Evolutionary conservation across 2,113 vertebrate species (phyloP).

Genomic region (Orycteropus afer): DNA sequence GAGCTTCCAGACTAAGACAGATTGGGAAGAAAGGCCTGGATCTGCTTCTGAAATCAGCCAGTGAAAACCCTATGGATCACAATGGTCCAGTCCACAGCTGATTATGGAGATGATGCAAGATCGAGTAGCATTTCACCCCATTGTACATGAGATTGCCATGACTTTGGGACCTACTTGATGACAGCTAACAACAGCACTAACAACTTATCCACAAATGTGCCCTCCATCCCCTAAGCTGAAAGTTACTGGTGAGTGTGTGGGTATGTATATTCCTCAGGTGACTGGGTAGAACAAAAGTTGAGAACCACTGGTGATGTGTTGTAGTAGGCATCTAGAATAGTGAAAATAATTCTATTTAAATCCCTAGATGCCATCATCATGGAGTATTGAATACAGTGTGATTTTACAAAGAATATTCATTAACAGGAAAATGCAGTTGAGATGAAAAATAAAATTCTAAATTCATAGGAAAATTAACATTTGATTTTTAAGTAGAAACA

Average conservation of each 20-base stretch:
- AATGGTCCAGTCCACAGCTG: background rate
- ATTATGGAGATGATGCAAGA: background rate
- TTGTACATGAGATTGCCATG: background rate
- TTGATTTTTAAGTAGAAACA: slow-evolving; percentile 9
- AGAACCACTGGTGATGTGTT: background rate
- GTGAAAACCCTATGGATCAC: background rate
- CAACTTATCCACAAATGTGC: no score
- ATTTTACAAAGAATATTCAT: background rate
- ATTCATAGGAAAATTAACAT: background rate
- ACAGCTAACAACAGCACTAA: background rate
- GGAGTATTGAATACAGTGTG: background rate
- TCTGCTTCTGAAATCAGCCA: background rate
- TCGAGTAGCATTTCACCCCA: background rate
- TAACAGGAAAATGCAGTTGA: background rate
- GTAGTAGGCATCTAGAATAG: background rate
- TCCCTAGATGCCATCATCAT: background rate
- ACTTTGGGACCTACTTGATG: background rate
- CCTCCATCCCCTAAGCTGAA: background rate
- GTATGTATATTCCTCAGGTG: background rate
- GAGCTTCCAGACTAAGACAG: background rate
- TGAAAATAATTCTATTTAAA: background rate
- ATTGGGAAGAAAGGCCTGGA: background rate
- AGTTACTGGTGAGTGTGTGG: background rate
- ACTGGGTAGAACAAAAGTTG: background rate
- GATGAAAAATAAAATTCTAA: background rate